Base-by-base conservation (phyloP, 2,113 vertebrate species). In the Passer montanus region DNA sequence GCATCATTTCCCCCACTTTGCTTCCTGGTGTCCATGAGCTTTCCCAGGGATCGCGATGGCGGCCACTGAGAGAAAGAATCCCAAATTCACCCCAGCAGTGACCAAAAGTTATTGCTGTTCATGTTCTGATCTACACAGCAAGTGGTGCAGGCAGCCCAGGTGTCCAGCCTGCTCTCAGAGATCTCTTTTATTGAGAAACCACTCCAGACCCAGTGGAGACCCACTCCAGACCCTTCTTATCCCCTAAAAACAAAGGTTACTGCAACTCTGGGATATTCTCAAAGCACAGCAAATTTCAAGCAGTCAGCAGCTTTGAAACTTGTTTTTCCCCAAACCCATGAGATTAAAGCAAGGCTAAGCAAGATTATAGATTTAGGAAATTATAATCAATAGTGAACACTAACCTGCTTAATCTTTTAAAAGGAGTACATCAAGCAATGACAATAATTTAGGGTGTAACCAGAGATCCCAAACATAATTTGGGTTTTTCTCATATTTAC, bases 21-120 rank as follows among this genome's bases (percentile, higher is more conserved):
- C 35, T 44, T 46, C 1, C 0, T 1, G 3, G 7, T 2, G 21
- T 5, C 20, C 1, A 3, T 9, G 28, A 14, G 74, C 15, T 3
- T 8, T 37, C 56, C 58, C 28, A 3, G n/a, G 44, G 44, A 15
- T 79, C 3, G 4, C 1, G 11, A 18, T 10, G 14, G 31, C 22
- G 30, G 27, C 28, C 27, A 2, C 46, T 8, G 41, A n/a, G 13
- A 26, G 12, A 35, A 8, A n/a, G 3, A n/a, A 20, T 21, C 49
- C 60, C 60, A 47, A 83, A 52, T 33, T 55, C 50, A 43, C 15
- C 63, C 20, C 43, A 44, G 7, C 0, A 4, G n/a, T 10, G 46
- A 67, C 22, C 62, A 46, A 30, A 69, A 50, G 11, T 28, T 23
- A 11, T 3, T 74, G 49, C 3, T 35, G 35, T 8, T n/a, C 20